A percentile compares a stretch with the other conserved stretches of the same genome.
phyloP scores from a whole-genome alignment of 2,797 vertebrate species.

The Diplodus puntazzo region DNA sequence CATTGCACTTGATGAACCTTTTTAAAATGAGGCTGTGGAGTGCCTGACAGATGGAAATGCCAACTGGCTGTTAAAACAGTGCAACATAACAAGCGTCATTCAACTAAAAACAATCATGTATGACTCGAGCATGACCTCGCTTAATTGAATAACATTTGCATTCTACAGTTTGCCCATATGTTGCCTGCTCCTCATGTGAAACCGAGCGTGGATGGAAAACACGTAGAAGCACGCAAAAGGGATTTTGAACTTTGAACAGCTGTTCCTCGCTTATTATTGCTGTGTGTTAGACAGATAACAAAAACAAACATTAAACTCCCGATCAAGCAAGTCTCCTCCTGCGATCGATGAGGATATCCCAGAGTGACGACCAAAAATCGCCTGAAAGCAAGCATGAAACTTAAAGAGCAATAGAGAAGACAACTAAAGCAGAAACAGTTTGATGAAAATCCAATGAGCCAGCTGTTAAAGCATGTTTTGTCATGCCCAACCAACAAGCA shows the following conservation, averaged over 20 bases:
- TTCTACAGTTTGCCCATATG: slow-evolving; percentile 25
- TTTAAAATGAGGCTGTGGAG: neutral
- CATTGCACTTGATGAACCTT: slow-evolving; percentile 29
- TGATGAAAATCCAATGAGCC: slow-evolving; percentile 63
- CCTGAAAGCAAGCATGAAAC: slow-evolving; percentile 27
- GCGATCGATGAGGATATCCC: neutral
- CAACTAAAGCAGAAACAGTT: slow-evolving; percentile 39
- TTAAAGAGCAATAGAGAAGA: slow-evolving; percentile 25
- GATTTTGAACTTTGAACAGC: slow-evolving; percentile 2
- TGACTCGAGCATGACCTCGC: slow-evolving; percentile 47
- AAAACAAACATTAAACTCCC: neutral
- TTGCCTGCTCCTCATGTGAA: slow-evolving; percentile 47
- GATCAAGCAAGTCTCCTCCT: neutral
- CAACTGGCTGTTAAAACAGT: slow-evolving; percentile 21
- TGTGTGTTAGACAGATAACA: neutral
- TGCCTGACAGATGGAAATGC: slow-evolving; percentile 42
- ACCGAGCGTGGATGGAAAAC: slow-evolving; percentile 29
- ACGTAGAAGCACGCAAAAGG: slow-evolving; percentile 15
- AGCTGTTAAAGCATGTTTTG: slow-evolving; percentile 70
- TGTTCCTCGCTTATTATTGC: neutral
- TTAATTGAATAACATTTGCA: slow-evolving; percentile 46
- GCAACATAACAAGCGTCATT: slow-evolving; percentile 23
- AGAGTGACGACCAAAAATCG: slow-evolving; percentile 24
- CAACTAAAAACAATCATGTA: slow-evolving; percentile 16
- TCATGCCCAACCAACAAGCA: slow-evolving; percentile 64